A percentile compares a stretch with the other conserved stretches of the same genome.
Conservation (phyloP, 2,113 vertebrate species). For the Antechinus flavipes region DNA sequence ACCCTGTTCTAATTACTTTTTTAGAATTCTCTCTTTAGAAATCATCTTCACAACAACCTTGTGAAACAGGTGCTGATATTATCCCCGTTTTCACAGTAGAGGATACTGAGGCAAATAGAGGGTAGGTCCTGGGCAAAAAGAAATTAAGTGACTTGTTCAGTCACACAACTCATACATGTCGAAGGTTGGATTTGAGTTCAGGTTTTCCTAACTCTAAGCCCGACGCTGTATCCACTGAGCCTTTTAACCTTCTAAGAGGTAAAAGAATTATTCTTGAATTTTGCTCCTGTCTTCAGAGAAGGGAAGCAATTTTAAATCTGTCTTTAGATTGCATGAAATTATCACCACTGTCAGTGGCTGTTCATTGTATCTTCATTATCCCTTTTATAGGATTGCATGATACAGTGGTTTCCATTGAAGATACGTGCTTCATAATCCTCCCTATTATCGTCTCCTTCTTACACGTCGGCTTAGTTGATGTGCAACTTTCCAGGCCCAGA, state of each 20-base stretch:
- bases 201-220: no score
- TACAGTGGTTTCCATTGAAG: conserved; percentile 92
- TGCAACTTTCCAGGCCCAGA: conserved; percentile 86
- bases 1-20: no score
- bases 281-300: conserved; percentile 85
- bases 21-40: no score
- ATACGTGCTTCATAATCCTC: conserved; percentile 85
- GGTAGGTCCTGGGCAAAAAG: no score
- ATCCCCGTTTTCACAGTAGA: no score
- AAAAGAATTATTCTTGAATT: conserved; percentile 85
- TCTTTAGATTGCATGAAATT: conserved; percentile 89
- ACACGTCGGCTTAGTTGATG: not conserved
- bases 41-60: no score
- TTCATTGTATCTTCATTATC: conserved; percentile 87
- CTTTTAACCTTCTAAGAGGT: conserved; percentile 83
- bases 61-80: no score
- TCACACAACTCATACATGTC: no score
- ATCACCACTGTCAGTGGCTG: conserved; percentile 88
- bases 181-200: no score
- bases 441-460: conserved; percentile 81
- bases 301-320: not conserved
- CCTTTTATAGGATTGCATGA: conserved; percentile 88
- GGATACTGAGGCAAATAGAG: no score
- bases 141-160: no score
- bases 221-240: no score